Conservation (phyloP, 2,797 vertebrate species). For the Crenichthys baileyi region DNA sequence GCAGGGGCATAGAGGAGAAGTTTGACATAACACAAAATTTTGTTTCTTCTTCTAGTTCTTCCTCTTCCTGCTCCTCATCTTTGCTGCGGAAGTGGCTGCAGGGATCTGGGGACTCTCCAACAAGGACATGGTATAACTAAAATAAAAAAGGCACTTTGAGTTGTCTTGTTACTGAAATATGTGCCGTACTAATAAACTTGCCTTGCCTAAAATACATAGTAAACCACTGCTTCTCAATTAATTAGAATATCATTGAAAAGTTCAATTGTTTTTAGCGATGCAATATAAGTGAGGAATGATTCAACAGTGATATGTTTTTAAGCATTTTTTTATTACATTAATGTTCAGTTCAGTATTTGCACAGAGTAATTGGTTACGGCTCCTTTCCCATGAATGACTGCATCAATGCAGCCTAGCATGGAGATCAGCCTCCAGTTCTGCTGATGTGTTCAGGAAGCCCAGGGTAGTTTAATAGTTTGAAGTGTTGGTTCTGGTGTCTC, state of each 20-base stretch:
- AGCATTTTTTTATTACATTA: too few species aligned
- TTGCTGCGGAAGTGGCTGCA: constrained; percentile 91
- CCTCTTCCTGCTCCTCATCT: constrained; percentile 91
- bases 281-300: too few species aligned
- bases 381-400: too few species aligned
- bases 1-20: neutral
- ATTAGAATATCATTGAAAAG: neutral
- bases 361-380: neutral
- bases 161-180: too few species aligned
- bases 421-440: too few species aligned
- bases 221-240: neutral
- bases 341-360: neutral
- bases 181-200: too few species aligned
- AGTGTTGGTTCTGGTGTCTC: too few species aligned
- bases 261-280: neutral
- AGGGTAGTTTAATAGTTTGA: too few species aligned
- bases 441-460: too few species aligned
- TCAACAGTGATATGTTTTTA: too few species aligned
- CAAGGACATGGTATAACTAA: constrained; percentile 81
- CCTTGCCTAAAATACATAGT: too few species aligned
- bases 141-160: neutral
- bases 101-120: constrained; percentile 94
- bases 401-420: too few species aligned
- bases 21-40: neutral
- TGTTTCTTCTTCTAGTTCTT: constrained; percentile 85